These are phyloP conservation scores for Andrena hattorfiana DNA, from an alignment of 2,888 invertebrate species.

Conservation along the genomic window DNA sequence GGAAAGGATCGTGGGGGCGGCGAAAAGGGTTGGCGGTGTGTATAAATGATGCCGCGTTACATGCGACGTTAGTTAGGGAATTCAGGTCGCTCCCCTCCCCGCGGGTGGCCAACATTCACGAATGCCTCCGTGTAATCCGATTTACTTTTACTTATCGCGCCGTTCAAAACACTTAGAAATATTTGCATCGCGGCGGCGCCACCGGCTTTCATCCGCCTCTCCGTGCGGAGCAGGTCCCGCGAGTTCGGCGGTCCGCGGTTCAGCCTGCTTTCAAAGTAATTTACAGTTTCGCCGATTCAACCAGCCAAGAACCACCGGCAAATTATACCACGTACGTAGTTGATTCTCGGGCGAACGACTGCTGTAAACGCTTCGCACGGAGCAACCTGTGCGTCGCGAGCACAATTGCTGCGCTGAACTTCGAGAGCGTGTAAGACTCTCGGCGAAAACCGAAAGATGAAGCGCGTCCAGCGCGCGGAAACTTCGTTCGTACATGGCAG, in stretches of 20 bases:
- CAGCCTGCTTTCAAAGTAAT: conserved; percentile 27
- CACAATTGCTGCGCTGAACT: conserved; percentile 25
- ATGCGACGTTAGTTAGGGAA: conserved; percentile 53
- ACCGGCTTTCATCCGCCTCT: not conserved
- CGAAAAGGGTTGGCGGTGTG: not conserved
- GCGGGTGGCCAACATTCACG: conserved; percentile 45
- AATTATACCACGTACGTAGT: conserved; percentile 26
- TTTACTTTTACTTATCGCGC: conserved; percentile 59
- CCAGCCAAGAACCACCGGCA: conserved; percentile 26
- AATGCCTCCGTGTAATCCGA: conserved; percentile 52
- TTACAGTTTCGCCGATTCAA: conserved; percentile 25
- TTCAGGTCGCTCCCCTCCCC: conserved; percentile 25
- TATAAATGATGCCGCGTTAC: conserved; percentile 50
- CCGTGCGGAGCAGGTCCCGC: not conserved
- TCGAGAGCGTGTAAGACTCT: conserved; percentile 3
- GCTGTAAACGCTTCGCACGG: conserved; percentile 12
- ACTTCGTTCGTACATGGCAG: not conserved
- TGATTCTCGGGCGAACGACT: conserved; percentile 29
- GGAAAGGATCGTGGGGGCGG: not conserved
- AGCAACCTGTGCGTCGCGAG: not conserved
- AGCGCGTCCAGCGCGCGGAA: not conserved
- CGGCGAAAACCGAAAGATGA: not conserved
- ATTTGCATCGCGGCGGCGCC: conserved; percentile 44
- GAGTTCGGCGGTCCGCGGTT: conserved; percentile 27
- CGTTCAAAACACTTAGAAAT: conserved; percentile 58